phyloP scores from a whole-genome alignment of 2,888 invertebrate species.

The Autographa pulchrina region DNA sequence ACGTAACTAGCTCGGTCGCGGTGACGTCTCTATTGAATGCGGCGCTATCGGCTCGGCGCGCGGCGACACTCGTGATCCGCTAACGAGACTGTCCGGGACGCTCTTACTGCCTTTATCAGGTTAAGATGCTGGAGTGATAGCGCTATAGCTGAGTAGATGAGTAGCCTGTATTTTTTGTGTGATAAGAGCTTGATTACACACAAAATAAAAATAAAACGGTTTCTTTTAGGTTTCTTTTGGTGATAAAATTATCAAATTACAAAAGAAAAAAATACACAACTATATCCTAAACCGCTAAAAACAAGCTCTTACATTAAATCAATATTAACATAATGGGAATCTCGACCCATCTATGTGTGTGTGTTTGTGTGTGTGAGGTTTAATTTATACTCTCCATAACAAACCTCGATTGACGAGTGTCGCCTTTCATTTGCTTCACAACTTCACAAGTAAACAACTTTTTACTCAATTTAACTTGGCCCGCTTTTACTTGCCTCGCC shows the following conservation, averaged over 20 bases:
- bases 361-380: neutral
- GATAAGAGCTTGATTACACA: too few species aligned
- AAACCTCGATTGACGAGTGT: neutral
- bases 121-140: neutral
- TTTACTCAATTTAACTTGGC: neutral
- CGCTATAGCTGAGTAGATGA: neutral
- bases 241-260: too few species aligned
- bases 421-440: neutral
- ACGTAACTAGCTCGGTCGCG: neutral
- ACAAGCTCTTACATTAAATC: neutral
- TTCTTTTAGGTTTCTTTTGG: too few species aligned
- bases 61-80: neutral
- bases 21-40: conserved; percentile 13
- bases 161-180: too few species aligned
- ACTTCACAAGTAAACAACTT: neutral
- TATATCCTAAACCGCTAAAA: neutral
- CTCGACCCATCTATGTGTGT: neutral
- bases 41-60: neutral
- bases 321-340: neutral
- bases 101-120: neutral
- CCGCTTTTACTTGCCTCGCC: neutral
- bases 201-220: too few species aligned
- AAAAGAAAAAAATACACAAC: neutral
- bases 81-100: neutral
- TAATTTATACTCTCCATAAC: neutral